Evolutionary conservation across 2,113 vertebrate species (phyloP).

Genomic region (Lampris incognitus): DNA sequence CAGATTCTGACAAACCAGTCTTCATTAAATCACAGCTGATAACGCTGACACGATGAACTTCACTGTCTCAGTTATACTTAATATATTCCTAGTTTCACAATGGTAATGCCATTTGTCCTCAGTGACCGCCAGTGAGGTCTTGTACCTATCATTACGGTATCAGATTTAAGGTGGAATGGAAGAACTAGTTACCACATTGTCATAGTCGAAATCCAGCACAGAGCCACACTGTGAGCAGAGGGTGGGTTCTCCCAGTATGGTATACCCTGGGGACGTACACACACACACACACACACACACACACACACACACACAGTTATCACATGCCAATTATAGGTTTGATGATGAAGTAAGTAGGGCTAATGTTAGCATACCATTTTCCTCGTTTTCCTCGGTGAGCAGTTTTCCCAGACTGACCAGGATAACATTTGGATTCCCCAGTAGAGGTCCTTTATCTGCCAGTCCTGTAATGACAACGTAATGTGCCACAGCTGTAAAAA

Average conservation of each 20-base stretch:
- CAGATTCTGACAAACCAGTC: too few relatives aligned
- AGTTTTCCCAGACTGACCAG: slow-evolving; percentile 77
- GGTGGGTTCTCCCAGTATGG: slow-evolving; percentile 49
- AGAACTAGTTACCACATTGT: slow-evolving; percentile 62
- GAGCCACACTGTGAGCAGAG: slow-evolving; percentile 70
- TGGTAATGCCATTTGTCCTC: slow-evolving; percentile 8
- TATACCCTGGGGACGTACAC: slow-evolving; percentile 57
- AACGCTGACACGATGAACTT: too few relatives aligned
- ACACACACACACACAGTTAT: neutral
- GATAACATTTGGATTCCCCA: slow-evolving; percentile 80
- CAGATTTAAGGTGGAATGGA: neutral
- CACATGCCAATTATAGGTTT: neutral
- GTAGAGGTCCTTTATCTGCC: slow-evolving; percentile 55
- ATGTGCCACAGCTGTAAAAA: too few relatives aligned
- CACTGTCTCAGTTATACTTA: too few relatives aligned
- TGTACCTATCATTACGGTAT: neutral
- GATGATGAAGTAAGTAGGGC: neutral
- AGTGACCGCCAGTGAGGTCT: neutral
- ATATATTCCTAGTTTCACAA: too few relatives aligned
- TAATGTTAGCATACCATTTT: slow-evolving; percentile 56
- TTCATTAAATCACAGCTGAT: too few relatives aligned
- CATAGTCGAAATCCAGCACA: slow-evolving; percentile 64
- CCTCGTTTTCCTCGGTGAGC: slow-evolving; percentile 60
- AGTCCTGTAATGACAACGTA: slow-evolving; percentile 18
- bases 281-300: slow-evolving; percentile 3